Evolutionary conservation across 2,797 vertebrate genomes (phyloP).

Genomic region (Characodon lateralis): DNA sequence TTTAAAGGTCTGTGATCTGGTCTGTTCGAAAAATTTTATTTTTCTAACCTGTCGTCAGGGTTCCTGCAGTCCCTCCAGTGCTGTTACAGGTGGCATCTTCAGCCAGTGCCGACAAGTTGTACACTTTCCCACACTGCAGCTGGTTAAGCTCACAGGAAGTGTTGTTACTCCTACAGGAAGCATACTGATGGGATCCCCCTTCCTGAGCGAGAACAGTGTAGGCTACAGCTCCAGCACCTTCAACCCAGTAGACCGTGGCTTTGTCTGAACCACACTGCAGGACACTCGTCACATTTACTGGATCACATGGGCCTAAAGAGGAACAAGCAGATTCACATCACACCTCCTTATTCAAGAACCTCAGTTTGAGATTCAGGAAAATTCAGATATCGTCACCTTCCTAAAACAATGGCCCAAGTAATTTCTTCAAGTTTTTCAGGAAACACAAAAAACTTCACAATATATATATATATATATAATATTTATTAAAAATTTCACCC

Average conservation of each 20-base stretch:
- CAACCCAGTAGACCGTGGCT: conserved; percentile 69
- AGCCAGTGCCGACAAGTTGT: conserved; percentile 70
- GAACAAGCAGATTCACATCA: not conserved
- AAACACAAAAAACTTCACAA: too few relatives aligned
- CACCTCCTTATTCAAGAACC: not conserved
- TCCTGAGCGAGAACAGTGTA: conserved; percentile 64
- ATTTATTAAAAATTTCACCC: too few relatives aligned
- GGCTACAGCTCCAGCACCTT: conserved; percentile 43
- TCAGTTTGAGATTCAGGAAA: not conserved
- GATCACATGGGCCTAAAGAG: conserved; percentile 69
- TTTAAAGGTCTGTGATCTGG: not conserved
- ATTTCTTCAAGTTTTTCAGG: too few relatives aligned
- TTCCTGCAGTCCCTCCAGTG: conserved; percentile 42
- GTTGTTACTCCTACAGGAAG: conserved; percentile 60
- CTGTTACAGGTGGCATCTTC: conserved; percentile 70
- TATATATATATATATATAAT: too few relatives aligned
- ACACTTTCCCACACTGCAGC: conserved; percentile 72
- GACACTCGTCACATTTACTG: conserved; percentile 58
- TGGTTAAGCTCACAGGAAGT: conserved; percentile 70
- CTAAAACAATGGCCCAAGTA: too few relatives aligned
- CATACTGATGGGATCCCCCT: conserved; percentile 18
- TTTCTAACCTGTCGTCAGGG: conserved; percentile 69
- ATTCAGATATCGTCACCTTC: not conserved
- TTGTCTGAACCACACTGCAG: conserved; percentile 67
- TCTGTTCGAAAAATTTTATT: not conserved